A percentile compares a stretch with the other conserved stretches of the same genome.
Evolutionary conservation across 2,888 invertebrate species (phyloP).

Genomic region (Macrophya annulata): DNA sequence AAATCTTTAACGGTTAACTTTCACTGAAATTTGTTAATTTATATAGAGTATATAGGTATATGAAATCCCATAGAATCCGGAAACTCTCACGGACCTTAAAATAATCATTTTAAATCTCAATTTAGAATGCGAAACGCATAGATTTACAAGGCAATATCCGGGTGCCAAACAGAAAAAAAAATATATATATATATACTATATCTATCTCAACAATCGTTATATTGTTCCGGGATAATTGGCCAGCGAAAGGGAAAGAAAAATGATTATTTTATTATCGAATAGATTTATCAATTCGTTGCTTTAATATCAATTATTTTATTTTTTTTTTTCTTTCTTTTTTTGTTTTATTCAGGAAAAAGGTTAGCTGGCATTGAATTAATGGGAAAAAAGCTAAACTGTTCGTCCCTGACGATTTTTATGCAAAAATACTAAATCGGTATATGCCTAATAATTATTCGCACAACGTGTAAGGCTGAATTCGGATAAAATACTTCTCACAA

Average conservation of each 20-base stretch:
- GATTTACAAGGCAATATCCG: slow-evolving; percentile 29
- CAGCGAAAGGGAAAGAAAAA: neutral
- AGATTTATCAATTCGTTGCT: no score
- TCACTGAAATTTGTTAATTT: neutral
- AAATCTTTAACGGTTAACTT: slow-evolving; percentile 24
- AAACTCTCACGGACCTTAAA: neutral
- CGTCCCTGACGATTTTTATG: slow-evolving; percentile 22
- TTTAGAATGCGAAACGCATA: neutral
- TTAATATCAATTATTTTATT: no score
- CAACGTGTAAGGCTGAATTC: neutral
- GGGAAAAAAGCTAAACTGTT: neutral
- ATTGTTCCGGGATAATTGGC: neutral
- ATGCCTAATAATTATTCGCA: slow-evolving; percentile 1
- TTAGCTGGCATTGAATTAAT: neutral
- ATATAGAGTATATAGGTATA: neutral
- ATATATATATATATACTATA: neutral
- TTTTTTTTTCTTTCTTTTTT: no score
- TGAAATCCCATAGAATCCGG: neutral
- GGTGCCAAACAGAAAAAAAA: neutral
- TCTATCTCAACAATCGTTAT: neutral
- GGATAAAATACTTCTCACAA: neutral
- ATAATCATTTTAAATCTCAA: neutral
- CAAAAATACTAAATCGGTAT: slow-evolving; percentile 34
- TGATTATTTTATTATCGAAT: no score
- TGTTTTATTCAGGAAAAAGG: neutral